Conservation (phyloP, 1,140 invertebrate species). For the Solen grandis region DNA sequence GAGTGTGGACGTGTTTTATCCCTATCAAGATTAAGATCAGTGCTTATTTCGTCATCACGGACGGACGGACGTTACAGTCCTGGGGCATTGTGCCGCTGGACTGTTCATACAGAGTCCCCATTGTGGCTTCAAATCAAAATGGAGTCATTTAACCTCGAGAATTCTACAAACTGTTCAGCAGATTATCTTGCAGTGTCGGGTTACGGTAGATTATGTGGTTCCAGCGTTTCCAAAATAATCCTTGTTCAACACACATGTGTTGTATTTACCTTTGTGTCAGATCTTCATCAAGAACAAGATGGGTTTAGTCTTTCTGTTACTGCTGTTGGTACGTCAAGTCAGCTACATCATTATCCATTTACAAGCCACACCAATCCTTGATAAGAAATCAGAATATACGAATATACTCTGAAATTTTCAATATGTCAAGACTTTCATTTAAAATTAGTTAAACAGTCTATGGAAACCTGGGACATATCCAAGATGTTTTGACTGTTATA, state of each 20-base stretch:
- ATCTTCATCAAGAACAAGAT: conserved; percentile 1
- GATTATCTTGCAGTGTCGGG: conserved; percentile 9
- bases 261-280: not conserved
- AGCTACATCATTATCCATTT: too few relatives aligned
- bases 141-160: not conserved
- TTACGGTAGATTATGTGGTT: not conserved
- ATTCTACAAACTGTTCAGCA: conserved; percentile 1
- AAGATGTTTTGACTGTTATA: too few relatives aligned
- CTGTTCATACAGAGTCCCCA: not conserved
- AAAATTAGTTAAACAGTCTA: too few relatives aligned
- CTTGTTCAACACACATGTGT: not conserved
- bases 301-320: conserved; percentile 1
- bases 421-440: too few relatives aligned
- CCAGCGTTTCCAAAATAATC: not conserved
- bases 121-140: conserved; percentile 2
- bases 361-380: too few relatives aligned
- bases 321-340: not conserved
- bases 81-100: not conserved
- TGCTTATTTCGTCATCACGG: not conserved
- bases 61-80: not conserved
- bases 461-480: too few relatives aligned
- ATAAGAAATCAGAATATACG: too few relatives aligned
- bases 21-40: not conserved
- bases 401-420: too few relatives aligned
- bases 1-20: conserved; percentile 6